Evolutionary conservation across 2,888 invertebrate genomes (phyloP).

Genomic region (Patella caerulea): DNA sequence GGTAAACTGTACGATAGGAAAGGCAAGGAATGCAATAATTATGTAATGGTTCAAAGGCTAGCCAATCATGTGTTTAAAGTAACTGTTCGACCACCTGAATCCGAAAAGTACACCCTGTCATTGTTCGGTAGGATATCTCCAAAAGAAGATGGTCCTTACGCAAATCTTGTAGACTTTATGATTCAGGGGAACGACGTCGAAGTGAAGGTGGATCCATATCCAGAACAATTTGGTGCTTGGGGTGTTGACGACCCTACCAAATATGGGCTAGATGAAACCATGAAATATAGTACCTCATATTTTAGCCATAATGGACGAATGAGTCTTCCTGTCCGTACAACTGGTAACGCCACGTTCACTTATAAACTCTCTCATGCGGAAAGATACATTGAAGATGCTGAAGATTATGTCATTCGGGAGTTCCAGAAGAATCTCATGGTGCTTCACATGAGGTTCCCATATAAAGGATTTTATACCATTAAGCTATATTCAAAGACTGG

Average conservation of each 20-base stretch:
- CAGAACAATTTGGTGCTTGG: constrained; percentile 2
- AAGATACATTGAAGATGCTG: neutral
- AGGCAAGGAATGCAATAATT: neutral
- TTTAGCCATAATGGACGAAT: neutral
- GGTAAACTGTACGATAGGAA: neutral
- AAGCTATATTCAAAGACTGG: neutral
- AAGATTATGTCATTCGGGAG: neutral
- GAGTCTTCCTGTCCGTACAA: neutral
- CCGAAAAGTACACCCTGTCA: constrained; percentile 39
- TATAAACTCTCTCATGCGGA: neutral
- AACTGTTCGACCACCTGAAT: constrained; percentile 40
- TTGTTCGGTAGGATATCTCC: constrained; percentile 41
- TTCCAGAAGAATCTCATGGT: constrained; percentile 8
- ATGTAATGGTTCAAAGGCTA: constrained; percentile 1
- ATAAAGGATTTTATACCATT: neutral
- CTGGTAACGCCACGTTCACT: neutral
- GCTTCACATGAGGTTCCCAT: neutral
- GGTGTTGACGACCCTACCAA: neutral
- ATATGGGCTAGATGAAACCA: neutral
- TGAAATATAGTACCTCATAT: neutral
- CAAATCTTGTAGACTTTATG: constrained; percentile 39
- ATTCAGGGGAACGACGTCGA: constrained; percentile 36
- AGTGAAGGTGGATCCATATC: neutral
- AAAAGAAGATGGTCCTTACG: constrained; percentile 30
- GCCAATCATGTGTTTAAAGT: constrained; percentile 37